These are phyloP conservation scores for Rutilus rutilus DNA, from an alignment of 2,113 vertebrate genomes.

Conservation along the genomic window DNA sequence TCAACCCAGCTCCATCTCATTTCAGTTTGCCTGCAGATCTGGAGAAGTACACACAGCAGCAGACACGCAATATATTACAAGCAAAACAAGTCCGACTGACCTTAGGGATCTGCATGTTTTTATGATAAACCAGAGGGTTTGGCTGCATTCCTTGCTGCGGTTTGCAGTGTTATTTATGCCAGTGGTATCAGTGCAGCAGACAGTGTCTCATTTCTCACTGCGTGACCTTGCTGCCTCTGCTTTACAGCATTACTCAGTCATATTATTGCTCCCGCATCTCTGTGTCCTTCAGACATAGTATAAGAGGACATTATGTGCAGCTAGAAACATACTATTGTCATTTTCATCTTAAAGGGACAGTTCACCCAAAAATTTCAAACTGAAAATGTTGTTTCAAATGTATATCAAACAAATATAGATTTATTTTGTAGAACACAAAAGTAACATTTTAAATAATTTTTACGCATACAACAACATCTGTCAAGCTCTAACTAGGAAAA, in stretches of 20 bases:
- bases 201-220: slow-evolving; percentile 1
- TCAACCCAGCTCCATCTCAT: slow-evolving; percentile 33
- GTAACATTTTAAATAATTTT: background rate
- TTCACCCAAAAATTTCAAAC: slow-evolving; percentile 1
- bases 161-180: slow-evolving; percentile 37
- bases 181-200: background rate
- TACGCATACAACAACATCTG: background rate
- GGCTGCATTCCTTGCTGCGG: slow-evolving; percentile 11
- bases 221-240: slow-evolving; percentile 16
- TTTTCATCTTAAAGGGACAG: slow-evolving; percentile 14
- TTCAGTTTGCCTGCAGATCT: slow-evolving; percentile 31
- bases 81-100: background rate
- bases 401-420: background rate
- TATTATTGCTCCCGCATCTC: slow-evolving; percentile 16
- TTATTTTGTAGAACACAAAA: too few relatives aligned
- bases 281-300: background rate
- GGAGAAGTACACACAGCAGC: background rate
- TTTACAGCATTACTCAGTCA: slow-evolving; percentile 12
- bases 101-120: slow-evolving; percentile 10
- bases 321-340: background rate
- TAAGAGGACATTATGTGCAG: background rate
- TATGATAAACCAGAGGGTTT: slow-evolving; percentile 19
- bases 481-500: background rate
- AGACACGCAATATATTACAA: background rate
- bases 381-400: background rate